phyloP scores from a whole-genome alignment of 2,888 invertebrate species.

The Homarus gammarus region DNA sequence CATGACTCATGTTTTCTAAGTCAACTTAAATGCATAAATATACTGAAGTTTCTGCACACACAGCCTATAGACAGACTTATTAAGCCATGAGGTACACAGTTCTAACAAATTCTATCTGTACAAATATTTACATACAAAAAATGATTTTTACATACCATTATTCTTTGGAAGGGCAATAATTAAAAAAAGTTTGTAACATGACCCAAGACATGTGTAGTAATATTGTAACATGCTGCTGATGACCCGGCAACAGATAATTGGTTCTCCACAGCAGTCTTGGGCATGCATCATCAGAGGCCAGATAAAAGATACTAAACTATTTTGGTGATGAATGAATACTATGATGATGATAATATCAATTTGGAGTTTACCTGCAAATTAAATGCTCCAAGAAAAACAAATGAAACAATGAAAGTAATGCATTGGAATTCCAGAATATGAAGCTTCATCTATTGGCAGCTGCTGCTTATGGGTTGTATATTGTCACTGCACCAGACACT shows the following conservation, averaged over 20 bases:
- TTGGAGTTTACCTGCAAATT: background rate
- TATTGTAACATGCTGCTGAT: background rate
- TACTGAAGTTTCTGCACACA: conserved; percentile 52
- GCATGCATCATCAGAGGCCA: conserved; percentile 21
- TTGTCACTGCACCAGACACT: conserved; percentile 51
- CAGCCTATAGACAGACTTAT: conserved; percentile 63
- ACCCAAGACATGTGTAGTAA: conserved; percentile 10
- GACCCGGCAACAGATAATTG: background rate
- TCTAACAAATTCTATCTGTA: conserved; percentile 71
- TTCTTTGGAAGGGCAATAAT: conserved; percentile 62
- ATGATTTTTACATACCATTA: conserved; percentile 57
- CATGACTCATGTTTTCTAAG: conserved; percentile 3
- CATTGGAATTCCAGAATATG: background rate
- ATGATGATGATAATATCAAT: conserved; percentile 17
- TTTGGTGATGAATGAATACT: conserved; percentile 17
- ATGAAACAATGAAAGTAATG: background rate
- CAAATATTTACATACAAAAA: conserved; percentile 66
- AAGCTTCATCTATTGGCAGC: conserved; percentile 8
- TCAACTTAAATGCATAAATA: conserved; percentile 33
- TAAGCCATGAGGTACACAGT: conserved; percentile 69
- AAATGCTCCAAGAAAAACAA: conserved; percentile 1
- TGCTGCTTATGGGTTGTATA: conserved; percentile 38
- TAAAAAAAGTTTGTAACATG: conserved; percentile 42
- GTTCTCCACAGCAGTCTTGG: conserved; percentile 7
- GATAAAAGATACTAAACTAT: conserved; percentile 32